Conservation (phyloP, 2,888 invertebrate genomes). For the Drosophila multiciliata region DNA sequence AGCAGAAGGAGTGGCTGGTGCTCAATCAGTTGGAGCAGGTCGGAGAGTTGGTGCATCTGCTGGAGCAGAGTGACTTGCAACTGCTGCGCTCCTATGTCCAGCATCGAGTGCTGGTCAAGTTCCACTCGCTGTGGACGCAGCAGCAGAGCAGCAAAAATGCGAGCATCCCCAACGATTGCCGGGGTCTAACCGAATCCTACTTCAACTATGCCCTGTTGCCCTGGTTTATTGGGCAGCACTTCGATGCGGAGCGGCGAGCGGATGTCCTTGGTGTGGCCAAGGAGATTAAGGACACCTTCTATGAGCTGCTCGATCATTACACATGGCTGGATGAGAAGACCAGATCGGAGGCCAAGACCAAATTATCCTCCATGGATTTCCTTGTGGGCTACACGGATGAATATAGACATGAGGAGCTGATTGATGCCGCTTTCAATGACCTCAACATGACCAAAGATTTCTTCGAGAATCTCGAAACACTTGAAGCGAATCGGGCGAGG, state of each 20-base stretch:
- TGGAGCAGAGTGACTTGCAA: slow-evolving; percentile 51
- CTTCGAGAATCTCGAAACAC: slow-evolving; percentile 66
- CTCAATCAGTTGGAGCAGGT: slow-evolving; percentile 67
- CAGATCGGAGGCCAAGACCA: slow-evolving; percentile 76
- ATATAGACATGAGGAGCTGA: slow-evolving; percentile 65
- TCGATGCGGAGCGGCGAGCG: slow-evolving; percentile 72
- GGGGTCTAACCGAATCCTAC: slow-evolving; percentile 70
- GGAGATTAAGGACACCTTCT: slow-evolving; percentile 74
- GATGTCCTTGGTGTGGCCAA: slow-evolving; percentile 75
- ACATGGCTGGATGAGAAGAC: slow-evolving; percentile 82
- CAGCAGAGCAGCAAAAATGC: slow-evolving; percentile 46
- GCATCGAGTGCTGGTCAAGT: slow-evolving; percentile 74
- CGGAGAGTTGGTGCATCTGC: slow-evolving; percentile 61
- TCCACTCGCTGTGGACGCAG: slow-evolving; percentile 72
- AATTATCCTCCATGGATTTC: slow-evolving; percentile 80
- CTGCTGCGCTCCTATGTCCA: slow-evolving; percentile 69
- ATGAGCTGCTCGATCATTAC: slow-evolving; percentile 73
- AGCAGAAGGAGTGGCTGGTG: slow-evolving; percentile 64
- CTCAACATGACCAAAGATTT: slow-evolving; percentile 70
- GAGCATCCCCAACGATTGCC: slow-evolving; percentile 66
- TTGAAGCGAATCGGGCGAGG: slow-evolving; percentile 72
- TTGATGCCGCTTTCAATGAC: slow-evolving; percentile 66
- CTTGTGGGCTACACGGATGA: slow-evolving; percentile 80
- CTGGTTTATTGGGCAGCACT: slow-evolving; percentile 80
- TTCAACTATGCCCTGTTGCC: slow-evolving; percentile 79